phyloP scores from a whole-genome alignment of 2,113 vertebrate genomes.

The Heteronetta atricapilla region DNA sequence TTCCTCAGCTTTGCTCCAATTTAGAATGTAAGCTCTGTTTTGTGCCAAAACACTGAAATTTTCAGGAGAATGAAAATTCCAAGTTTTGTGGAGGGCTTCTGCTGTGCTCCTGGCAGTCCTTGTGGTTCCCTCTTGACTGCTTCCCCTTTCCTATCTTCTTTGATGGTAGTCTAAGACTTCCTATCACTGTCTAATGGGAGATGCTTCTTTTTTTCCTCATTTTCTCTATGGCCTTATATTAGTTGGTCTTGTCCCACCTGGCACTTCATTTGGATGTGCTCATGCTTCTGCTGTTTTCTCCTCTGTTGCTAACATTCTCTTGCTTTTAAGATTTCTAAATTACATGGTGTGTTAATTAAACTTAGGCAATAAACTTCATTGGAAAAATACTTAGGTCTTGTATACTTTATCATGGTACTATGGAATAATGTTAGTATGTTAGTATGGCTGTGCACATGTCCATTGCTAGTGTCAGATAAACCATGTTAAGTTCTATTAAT shows the following conservation, averaged over 20 bases:
- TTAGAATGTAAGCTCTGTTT: neutral
- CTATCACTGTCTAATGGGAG: rapidly evolving
- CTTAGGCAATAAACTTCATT: neutral
- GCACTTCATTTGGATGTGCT: neutral
- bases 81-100: rapidly evolving
- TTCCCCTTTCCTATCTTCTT: neutral
- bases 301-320: neutral
- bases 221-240: neutral
- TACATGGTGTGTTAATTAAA: neutral
- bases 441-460: neutral
- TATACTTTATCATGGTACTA: neutral
- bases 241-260: neutral
- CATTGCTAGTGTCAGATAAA: neutral
- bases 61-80: neutral
- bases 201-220: neutral
- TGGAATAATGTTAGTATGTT: neutral
- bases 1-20: neutral
- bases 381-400: neutral
- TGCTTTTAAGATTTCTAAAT: neutral
- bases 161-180: neutral
- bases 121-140: neutral
- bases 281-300: neutral
- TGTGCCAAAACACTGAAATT: neutral
- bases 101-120: neutral
- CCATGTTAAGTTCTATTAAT: neutral